Conservation (phyloP, 2,113 vertebrate genomes). For the Dinomys branickii region DNA sequence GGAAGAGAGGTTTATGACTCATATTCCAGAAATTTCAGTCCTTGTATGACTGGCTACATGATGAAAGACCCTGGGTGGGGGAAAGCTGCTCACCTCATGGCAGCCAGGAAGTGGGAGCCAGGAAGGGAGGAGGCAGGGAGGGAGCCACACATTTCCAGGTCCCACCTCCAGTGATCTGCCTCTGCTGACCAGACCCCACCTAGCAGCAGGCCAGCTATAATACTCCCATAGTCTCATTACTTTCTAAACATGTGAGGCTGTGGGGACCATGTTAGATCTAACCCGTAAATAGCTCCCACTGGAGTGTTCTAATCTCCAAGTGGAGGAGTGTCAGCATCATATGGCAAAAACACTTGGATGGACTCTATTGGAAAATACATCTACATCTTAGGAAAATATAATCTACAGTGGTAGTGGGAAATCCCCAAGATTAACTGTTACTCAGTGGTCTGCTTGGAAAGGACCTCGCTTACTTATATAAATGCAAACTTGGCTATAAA, state of each 20-base stretch:
- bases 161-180: neutral
- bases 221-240: neutral
- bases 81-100: neutral
- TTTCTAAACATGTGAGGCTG: neutral
- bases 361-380: neutral
- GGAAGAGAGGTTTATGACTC: neutral
- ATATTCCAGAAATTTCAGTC: neutral
- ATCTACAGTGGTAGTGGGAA: neutral
- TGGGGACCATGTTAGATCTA: neutral
- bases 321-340: neutral
- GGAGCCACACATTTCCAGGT: neutral
- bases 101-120: neutral
- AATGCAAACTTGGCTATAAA: neutral
- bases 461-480: neutral
- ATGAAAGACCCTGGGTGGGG: neutral
- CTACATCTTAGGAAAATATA: neutral
- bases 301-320: neutral
- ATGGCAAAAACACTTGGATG: neutral
- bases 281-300: neutral
- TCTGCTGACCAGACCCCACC: neutral
- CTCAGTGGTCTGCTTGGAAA: neutral
- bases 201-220: neutral
- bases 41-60: neutral
- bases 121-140: neutral
- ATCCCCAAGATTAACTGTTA: neutral